These are phyloP conservation scores for Spodoptera littoralis DNA, from an alignment of 2,888 invertebrate genomes.

Conservation along the genomic window DNA sequence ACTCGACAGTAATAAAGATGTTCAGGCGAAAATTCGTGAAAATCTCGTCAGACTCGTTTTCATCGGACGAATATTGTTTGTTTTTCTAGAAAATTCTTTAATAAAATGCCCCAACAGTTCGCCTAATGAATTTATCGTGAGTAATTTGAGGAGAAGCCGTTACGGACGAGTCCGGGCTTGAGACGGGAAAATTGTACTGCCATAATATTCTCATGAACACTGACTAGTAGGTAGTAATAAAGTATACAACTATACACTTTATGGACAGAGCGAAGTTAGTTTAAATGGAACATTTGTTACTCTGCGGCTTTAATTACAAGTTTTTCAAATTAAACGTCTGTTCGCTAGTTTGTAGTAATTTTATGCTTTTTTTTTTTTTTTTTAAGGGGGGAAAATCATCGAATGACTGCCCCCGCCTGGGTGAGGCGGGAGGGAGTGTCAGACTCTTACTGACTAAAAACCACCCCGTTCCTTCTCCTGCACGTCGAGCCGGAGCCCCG, in stretches of 20 bases:
- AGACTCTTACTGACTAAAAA: too few relatives aligned
- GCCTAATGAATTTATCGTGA: slow-evolving; percentile 48
- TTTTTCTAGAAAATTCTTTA: slow-evolving; percentile 39
- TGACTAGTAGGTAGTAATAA: slow-evolving; percentile 26
- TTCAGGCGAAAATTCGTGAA: slow-evolving; percentile 12
- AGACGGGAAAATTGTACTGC: slow-evolving; percentile 27
- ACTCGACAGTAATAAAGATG: slow-evolving; percentile 8
- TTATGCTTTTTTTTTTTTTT: too few relatives aligned
- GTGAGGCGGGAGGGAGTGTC: too few relatives aligned
- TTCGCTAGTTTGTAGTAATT: slow-evolving; percentile 5
- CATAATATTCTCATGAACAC: slow-evolving; percentile 15
- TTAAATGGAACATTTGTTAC: slow-evolving; percentile 28
- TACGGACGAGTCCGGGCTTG: slow-evolving; percentile 5
- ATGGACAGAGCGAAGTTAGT: slow-evolving; percentile 18
- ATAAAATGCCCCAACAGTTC: slow-evolving; percentile 24
- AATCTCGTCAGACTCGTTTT: not conserved
- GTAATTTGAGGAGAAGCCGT: slow-evolving; percentile 43
- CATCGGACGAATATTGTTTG: slow-evolving; percentile 5
- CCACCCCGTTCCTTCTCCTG: too few relatives aligned
- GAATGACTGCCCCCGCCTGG: too few relatives aligned
- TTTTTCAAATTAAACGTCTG: slow-evolving; percentile 23
- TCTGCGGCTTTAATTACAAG: slow-evolving; percentile 37
- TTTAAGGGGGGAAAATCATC: too few relatives aligned
- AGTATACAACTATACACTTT: slow-evolving; percentile 13
- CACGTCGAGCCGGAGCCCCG: too few relatives aligned